Evolutionary conservation across 2,797 vertebrate species (phyloP), one percentile per base, ranked within the genome.

Genomic region (Tangara arthus): DNA sequence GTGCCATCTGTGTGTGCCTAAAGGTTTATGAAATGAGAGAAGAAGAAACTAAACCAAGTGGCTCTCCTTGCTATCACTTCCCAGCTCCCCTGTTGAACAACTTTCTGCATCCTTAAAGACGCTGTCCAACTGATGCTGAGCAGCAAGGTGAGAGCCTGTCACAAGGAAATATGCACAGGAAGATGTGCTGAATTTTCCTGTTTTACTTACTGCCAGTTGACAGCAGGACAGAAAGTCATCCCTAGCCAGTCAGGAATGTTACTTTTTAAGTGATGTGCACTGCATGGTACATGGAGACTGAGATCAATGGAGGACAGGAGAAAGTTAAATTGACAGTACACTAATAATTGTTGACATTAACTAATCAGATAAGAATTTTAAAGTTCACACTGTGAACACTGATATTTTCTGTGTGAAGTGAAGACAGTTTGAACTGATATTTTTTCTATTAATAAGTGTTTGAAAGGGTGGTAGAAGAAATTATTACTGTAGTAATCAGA

Each of bases 401-500:
- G 87, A 50, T 80, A 92, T 91, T 84, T 95, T 90, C 94, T 93
- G 73, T 92, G 86, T 90, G 96, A 68, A 56, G n/a, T 75, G 84
- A 95, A 95, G 91, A 79, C 77, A 94, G 84, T 92, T 93, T 80
- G 60, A 94, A 86, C 82, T 72, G 66, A 35, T 93, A 59, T 87
- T 94, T 94, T 94, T 90, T 89, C 71, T 87, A 92, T 92, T 95
- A 97, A 82, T 83, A 97, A 97, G 95, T 93, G 79, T 96, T 95
- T 97, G 95, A 97, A 97, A 96, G 89, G 93, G 80, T 97, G 94
- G 96, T 97, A 96, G 95, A 96, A 97, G 92, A 94, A 97, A 97
- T 97, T 95, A 97, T 91, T 97, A 92, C 91, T 39, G 55, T 41
- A 80, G 97, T 95, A 98, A 97, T 97, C 97, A 97, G 95, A 57